phyloP scores from a whole-genome alignment of 23 tunicate species.

The Halocynthia aurantium region DNA sequence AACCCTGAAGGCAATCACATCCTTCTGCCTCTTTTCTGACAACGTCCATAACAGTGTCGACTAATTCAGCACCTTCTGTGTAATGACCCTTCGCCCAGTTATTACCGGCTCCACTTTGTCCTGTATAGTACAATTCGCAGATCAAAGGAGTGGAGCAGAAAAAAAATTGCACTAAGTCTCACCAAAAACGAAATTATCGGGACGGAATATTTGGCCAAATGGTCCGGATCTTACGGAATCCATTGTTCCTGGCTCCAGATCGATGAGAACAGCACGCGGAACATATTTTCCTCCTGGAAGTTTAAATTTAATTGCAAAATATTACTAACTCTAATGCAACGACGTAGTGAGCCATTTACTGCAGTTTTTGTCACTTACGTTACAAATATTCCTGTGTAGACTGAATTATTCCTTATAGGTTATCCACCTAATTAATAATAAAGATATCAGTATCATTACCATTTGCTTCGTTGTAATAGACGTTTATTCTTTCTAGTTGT shows the following conservation, averaged over 20 bases:
- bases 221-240: constrained; percentile 94
- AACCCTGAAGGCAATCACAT: constrained; percentile 89
- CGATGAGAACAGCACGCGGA: constrained; percentile 85
- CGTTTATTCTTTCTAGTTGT: constrained; percentile 76
- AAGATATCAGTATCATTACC: constrained; percentile 3
- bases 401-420: too few relatives aligned
- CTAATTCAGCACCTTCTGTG: constrained; percentile 96
- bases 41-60: constrained; percentile 87
- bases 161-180: neutral
- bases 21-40: constrained; percentile 84
- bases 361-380: too few relatives aligned
- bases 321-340: too few relatives aligned
- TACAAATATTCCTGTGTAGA: too few relatives aligned
- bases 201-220: constrained; percentile 84
- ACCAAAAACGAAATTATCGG: constrained; percentile 88
- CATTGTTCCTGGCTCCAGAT: constrained; percentile 94
- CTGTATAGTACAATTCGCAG: neutral
- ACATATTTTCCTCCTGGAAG: constrained; percentile 74
- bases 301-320: neutral
- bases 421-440: neutral
- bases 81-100: constrained; percentile 99
- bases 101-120: constrained; percentile 99
- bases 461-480: constrained; percentile 82
- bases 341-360: too few relatives aligned
- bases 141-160: neutral